These are phyloP conservation scores for Slavum lentiscoides DNA, from an alignment of 2,888 invertebrate genomes.

Conservation along the genomic window DNA sequence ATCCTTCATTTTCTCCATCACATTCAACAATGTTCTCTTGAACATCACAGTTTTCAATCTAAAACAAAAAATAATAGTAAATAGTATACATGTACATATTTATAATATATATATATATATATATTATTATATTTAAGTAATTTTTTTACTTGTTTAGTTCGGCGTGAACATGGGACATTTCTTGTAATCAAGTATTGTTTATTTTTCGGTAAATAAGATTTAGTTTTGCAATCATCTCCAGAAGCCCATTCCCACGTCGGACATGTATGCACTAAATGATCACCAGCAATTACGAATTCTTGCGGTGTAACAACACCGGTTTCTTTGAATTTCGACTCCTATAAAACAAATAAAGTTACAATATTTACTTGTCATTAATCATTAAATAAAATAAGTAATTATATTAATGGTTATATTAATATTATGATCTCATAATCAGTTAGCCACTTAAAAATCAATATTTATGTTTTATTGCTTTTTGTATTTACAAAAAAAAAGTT, in stretches of 20 bases:
- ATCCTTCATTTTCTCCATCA: constrained; percentile 85
- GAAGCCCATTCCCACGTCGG: constrained; percentile 99
- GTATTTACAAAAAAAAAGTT: too few species aligned
- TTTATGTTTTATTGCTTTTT: too few species aligned
- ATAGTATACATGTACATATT: constrained; percentile 55
- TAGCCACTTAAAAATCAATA: too few species aligned
- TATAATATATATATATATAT: background rate
- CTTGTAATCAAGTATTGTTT: constrained; percentile 97
- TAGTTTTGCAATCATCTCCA: constrained; percentile 87
- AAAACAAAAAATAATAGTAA: constrained; percentile 57
- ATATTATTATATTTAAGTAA: background rate
- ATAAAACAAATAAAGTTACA: constrained; percentile 38
- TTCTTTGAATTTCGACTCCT: constrained; percentile 97
- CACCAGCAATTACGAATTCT: constrained; percentile 98
- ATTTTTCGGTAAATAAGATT: constrained; percentile 87
- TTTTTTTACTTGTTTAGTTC: constrained; percentile 80
- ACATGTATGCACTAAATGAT: constrained; percentile 97
- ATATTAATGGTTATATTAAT: too few species aligned
- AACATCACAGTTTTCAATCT: constrained; percentile 89
- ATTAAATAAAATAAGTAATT: too few species aligned
- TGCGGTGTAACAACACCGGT: constrained; percentile 98
- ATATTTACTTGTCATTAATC: background rate
- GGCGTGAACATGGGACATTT: constrained; percentile 94
- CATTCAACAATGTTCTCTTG: constrained; percentile 90
- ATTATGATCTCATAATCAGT: too few species aligned